Percentiles rank a stretch among this genome's conserved stretches.
phyloP scores from a whole-genome alignment of 2,113 vertebrate species.

The Cyprinus carpio region DNA sequence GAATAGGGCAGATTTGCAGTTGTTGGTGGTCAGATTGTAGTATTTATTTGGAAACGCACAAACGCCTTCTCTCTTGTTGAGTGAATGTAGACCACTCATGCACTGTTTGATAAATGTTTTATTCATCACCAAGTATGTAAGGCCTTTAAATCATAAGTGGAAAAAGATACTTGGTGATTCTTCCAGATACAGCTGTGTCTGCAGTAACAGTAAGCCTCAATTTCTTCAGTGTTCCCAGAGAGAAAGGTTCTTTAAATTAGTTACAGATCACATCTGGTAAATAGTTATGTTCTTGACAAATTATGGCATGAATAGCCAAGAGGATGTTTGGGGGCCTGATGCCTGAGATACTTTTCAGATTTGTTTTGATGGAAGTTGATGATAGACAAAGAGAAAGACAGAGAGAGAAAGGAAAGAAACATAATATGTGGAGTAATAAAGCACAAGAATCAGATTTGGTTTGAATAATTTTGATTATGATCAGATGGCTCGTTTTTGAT shows the following conservation, averaged over 20 bases:
- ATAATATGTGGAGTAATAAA: background rate
- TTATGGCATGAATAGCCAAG: slow-evolving; percentile 12
- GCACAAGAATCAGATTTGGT: background rate
- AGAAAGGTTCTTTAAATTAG: slow-evolving; percentile 17
- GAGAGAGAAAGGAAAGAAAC: background rate
- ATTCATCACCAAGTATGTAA: background rate
- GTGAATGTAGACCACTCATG: background rate
- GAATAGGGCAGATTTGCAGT: background rate
- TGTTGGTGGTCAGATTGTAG: background rate
- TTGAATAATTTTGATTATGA: background rate
- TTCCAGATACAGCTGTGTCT: slow-evolving; percentile 24
- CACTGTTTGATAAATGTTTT: slow-evolving; percentile 11
- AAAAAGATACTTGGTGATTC: slow-evolving; percentile 8
- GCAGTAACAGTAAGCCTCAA: background rate
- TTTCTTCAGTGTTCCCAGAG: slow-evolving; percentile 32
- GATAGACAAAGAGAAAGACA: slow-evolving; percentile 16
- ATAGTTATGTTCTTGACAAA: slow-evolving; percentile 29
- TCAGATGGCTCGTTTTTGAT: background rate
- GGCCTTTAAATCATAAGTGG: background rate
- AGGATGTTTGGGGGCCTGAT: slow-evolving; percentile 27
- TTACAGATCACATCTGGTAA: slow-evolving; percentile 30
- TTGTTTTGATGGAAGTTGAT: slow-evolving; percentile 7
- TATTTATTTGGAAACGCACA: background rate
- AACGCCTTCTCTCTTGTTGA: background rate
- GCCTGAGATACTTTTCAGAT: slow-evolving; percentile 28